Evolutionary conservation across 2,888 invertebrate species (phyloP), one percentile per base, ranked within the genome.

Genomic region (Tenthredo amoena): DNA sequence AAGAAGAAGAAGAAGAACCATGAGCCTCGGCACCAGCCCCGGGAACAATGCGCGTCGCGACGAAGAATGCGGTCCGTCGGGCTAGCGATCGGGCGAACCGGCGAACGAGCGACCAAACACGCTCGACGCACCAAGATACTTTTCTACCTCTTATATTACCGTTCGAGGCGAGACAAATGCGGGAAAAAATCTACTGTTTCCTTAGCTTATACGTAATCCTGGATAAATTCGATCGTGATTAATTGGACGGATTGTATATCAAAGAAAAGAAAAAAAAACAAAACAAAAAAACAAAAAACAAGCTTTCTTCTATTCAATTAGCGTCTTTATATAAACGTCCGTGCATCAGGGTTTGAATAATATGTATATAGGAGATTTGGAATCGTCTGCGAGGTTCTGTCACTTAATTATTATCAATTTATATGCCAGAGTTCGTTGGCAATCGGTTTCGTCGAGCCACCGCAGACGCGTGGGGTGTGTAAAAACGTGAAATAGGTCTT

Each of bases 21-120:
- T 34, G 87, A 89, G 43, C 74, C 55, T 84, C 71, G 77, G 65
- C 43, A 79, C 50, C 62, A 65, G 68, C 21, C 83, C 65, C 47
- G 86, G 76, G 92, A 93, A 93, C 93, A 93, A 93, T 93, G 93
- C 93, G 92, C 92, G 91, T 92, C 91, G 91, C 90, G 90, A 90
- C 91, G 90, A 93, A 93, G 93, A 93, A 93, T 93, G 93, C 91
- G 91, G 93, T 92, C 92, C 92, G 93, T 92, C 93, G 92, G 93
- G 91, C 90, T 88, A 86, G 89, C 90, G 87, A 83, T 47, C 83
- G 83, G 50, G 47, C 68, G 47, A 83, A 83, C 68, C 47, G 47
- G 83, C 65, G 68, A 83, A 83, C 86, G 87, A 86, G 88, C 87
- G 87, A 88, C 88, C 86, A 87, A 86, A 88, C 79, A 62, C 62